Base-by-base conservation (phyloP, 2,888 invertebrate genomes). In the Schrankia costaestrigalis region DNA sequence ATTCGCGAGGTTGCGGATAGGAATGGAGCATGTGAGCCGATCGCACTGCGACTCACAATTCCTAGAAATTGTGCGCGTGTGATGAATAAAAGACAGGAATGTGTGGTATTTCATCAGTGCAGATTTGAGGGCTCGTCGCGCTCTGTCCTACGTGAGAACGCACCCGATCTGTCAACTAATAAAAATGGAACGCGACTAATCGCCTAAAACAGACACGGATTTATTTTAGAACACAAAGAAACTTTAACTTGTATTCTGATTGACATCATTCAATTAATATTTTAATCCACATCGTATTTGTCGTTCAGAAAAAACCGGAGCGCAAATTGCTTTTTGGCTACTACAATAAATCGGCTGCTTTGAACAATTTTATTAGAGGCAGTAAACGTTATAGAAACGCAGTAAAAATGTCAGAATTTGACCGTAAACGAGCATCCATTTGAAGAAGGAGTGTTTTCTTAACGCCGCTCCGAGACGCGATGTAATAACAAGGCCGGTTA, bases 371-470 rank as follows among this genome's bases (percentile, higher is more conserved):
- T 81, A 83, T 79, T 78, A 69, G 74, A 53, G 61, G 72, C 68
- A 63, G 75, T 84, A 79, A 86, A 85, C 59, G 78, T 79, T 73
- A 65, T 70, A 69, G 73, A 76, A 76, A 70, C 70, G 83, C 67
- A 76, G 80, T 86, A 83, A 84, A 85, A 79, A 75, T 62, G 86
- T 85, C 84, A 80, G 74, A 78, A 74, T 72, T 68, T 75, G 78
- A 80, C 81, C 79, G 78, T 82, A 81, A 82, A 84, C 74, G 76
- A 76, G 72, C 70, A 71, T 68, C 56, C 71, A 76, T 77, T 76
- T 76, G 69, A 77, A 77, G 77, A 80, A 77, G 79, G 75, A 79
- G 77, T 85, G 80, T 84, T 86, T 82, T 85, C 80, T 82, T 82
- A 74, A 67, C 68, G 72, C 57, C 65, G 66, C 63, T 53, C 53